Evolutionary conservation across 1,140 invertebrate species (phyloP).

Genomic region (Zaprionus nigranus): DNA sequence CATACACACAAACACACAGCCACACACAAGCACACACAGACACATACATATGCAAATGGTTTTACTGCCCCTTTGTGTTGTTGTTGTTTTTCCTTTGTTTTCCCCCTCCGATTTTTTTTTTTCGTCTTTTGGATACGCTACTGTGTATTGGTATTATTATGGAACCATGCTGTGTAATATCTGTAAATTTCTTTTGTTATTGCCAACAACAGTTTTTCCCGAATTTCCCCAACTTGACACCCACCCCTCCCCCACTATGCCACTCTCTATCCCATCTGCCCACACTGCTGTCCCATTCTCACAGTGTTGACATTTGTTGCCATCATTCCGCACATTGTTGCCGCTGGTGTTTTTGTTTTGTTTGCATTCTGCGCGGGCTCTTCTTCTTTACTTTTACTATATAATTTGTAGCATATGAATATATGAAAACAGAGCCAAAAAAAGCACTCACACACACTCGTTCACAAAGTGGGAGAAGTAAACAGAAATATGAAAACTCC

Average conservation of each 20-base stretch:
- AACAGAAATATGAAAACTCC: constrained; percentile 45
- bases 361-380: constrained; percentile 65
- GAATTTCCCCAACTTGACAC: constrained; percentile 16
- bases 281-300: constrained; percentile 21
- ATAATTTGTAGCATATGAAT: constrained; percentile 84
- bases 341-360: constrained; percentile 77
- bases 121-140: constrained; percentile 37
- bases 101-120: constrained; percentile 6
- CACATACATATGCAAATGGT: constrained; percentile 76
- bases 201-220: constrained; percentile 76
- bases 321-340: constrained; percentile 81
- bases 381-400: constrained; percentile 81
- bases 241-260: neutral
- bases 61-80: constrained; percentile 78
- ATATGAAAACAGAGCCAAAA: constrained; percentile 56
- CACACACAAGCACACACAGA: constrained; percentile 23
- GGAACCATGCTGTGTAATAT: constrained; percentile 83
- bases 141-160: constrained; percentile 78
- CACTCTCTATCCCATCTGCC: neutral
- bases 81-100: constrained; percentile 18
- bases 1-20: constrained; percentile 51
- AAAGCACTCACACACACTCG: constrained; percentile 32
- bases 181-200: constrained; percentile 83
- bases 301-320: constrained; percentile 80
- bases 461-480: neutral